phyloP scores from a whole-genome alignment of 2,113 vertebrate species.

The Chionodraco myersi region DNA sequence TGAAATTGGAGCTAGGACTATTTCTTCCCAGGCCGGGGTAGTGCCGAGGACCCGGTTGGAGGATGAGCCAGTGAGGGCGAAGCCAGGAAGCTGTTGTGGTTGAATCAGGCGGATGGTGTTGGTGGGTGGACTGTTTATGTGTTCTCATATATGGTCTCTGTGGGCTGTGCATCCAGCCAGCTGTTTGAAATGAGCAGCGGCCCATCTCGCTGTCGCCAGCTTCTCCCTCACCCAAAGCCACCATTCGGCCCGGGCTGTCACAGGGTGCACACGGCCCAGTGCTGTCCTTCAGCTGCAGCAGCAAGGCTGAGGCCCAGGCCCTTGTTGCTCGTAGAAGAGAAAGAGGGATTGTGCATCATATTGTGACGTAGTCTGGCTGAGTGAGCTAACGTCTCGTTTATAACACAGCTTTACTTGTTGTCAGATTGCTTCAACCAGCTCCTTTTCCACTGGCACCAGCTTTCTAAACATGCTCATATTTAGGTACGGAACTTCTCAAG shows the following conservation, averaged over 20 bases:
- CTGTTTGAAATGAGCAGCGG: conserved; percentile 38
- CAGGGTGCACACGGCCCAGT: background rate
- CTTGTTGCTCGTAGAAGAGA: background rate
- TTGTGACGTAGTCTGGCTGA: background rate
- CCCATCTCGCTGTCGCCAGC: conserved; percentile 28
- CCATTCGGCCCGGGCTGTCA: background rate
- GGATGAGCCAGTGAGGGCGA: conserved; percentile 17
- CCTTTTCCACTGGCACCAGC: background rate
- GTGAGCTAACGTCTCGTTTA: background rate
- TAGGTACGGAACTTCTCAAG: background rate
- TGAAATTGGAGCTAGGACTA: conserved; percentile 62
- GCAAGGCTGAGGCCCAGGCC: background rate
- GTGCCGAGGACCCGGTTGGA: conserved; percentile 22
- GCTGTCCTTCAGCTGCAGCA: conserved; percentile 5
- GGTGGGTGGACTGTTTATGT: conserved; percentile 40
- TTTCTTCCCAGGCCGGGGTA: conserved; percentile 64
- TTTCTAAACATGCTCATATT: background rate
- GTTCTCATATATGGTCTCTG: conserved; percentile 41
- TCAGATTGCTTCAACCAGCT: background rate
- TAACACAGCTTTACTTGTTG: background rate
- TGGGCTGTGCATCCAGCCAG: conserved; percentile 26
- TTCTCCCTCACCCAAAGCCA: conserved; percentile 11
- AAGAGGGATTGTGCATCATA: background rate
- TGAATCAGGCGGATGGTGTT: conserved; percentile 34
- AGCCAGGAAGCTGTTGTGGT: conserved; percentile 53